phyloP scores from a whole-genome alignment of 1,140 invertebrate genomes.

The Heliconius hermathena region DNA sequence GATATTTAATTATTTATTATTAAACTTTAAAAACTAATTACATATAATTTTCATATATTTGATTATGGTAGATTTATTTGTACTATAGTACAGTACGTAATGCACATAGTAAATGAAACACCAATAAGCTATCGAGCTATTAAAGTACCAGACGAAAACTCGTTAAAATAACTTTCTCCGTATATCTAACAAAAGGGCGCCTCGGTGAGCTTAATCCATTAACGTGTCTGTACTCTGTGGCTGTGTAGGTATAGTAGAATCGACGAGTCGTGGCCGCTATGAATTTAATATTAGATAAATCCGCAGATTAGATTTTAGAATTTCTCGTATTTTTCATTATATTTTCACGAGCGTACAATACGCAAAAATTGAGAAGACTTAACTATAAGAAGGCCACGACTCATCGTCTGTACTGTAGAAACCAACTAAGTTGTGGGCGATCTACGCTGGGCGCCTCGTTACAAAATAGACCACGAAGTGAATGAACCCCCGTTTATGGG shows the following conservation, averaged over 20 bases:
- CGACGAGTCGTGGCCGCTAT: no score
- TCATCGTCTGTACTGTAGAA: neutral
- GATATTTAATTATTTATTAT: neutral
- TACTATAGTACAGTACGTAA: neutral
- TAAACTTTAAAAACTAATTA: neutral
- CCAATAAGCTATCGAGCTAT: neutral
- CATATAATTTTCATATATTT: neutral
- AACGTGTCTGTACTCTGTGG: conserved; percentile 7
- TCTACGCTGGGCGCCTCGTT: conserved; percentile 35
- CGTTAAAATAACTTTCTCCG: conserved; percentile 21
- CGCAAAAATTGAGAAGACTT: no score
- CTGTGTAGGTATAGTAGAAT: neutral
- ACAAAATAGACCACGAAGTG: conserved; percentile 62
- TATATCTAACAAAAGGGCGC: conserved; percentile 18
- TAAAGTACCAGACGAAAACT: conserved; percentile 16
- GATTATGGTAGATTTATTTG: no score
- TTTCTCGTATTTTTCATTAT: no score
- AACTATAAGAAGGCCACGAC: no score
- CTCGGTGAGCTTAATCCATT: conserved; percentile 24
- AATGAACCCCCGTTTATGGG: conserved; percentile 62
- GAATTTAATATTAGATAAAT: no score
- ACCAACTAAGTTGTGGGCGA: neutral
- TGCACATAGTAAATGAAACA: neutral
- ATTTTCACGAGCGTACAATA: no score
- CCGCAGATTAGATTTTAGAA: no score